Conservation (phyloP, 37 sponge, comb jelly and placozoan genomes). For the Spongilla lacustris region DNA sequence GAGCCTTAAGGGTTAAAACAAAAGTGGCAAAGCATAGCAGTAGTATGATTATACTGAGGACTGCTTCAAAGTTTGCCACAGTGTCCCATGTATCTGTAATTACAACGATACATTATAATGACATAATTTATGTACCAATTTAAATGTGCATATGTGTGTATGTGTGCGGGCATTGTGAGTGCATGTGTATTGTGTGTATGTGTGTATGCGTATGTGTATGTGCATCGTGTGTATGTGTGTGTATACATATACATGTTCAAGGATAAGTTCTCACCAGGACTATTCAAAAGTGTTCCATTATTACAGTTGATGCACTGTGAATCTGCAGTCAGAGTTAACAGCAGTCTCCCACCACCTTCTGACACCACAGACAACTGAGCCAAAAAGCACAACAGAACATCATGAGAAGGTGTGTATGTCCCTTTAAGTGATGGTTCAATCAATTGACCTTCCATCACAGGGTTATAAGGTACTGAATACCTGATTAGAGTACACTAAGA, state of each 20-base stretch:
- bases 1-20: constrained; percentile 17
- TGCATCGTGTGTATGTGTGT: background rate
- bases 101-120: background rate
- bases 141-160: background rate
- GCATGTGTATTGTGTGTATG: background rate
- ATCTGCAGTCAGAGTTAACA: background rate
- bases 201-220: background rate
- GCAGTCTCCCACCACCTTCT: background rate
- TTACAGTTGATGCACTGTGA: background rate
- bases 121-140: background rate
- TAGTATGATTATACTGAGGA: constrained; percentile 27
- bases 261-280: background rate
- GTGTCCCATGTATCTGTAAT: background rate
- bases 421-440: too few relatives aligned
- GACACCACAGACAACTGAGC: background rate
- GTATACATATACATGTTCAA: background rate
- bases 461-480: too few relatives aligned
- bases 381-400: background rate
- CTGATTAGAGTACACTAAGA: too few relatives aligned
- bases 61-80: background rate
- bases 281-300: background rate
- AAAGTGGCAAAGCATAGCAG: constrained; percentile 18
- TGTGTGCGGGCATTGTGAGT: background rate
- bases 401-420: background rate
- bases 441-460: too few relatives aligned